Base-by-base conservation (phyloP, 2,797 vertebrate species). In the Loris lydekkerianus region DNA sequence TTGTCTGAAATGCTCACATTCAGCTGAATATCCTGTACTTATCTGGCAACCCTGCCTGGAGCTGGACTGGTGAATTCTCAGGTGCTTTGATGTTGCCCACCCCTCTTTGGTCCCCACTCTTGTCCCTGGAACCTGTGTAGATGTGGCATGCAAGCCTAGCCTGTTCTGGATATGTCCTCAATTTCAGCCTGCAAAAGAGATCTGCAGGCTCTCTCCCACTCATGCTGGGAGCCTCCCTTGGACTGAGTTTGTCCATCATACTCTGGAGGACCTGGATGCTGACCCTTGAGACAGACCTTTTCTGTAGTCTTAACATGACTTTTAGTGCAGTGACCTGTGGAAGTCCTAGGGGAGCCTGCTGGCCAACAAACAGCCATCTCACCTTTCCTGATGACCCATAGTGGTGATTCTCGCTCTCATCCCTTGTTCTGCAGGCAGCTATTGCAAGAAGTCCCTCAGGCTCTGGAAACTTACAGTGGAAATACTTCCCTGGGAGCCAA, bases 1-100 rank as follows among this genome's bases (percentile, higher is more conserved):
- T 91, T 78, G 49, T 75, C 73, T 86, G 82, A 88, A 67, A 86
- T 67, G 65, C 7, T 84, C 76, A 72, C 13, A 65, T 60, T 69
- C 49, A 56, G 17, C 69, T 8, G 17, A n/a, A 21, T 17, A 43
- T 78, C 67, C 60, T 37, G 34, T 53, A 34, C 37, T 43, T 78
- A 25, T 31, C 72, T 80, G 83, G 40, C 46, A 37, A 11, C 9
- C 53, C 31, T 56, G 20, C 53, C 37, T 60, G 92, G 67, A 53
- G 5, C 83, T 15, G 34, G 81, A 13, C 37, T 43, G 9, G 43
- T 5, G 78, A 40, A 5, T 76, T 69, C 63, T 70, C 37, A 67
- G 70, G 46, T 20, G n/a, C 63, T 67, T 46, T 8, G 65, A 15
- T 25, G 21, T 4, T 4, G 17, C 31, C 56, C 25, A 37, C 23